Evolutionary conservation across 2,888 invertebrate species (phyloP).

Genomic region (Caenorhabditis sp.): DNA sequence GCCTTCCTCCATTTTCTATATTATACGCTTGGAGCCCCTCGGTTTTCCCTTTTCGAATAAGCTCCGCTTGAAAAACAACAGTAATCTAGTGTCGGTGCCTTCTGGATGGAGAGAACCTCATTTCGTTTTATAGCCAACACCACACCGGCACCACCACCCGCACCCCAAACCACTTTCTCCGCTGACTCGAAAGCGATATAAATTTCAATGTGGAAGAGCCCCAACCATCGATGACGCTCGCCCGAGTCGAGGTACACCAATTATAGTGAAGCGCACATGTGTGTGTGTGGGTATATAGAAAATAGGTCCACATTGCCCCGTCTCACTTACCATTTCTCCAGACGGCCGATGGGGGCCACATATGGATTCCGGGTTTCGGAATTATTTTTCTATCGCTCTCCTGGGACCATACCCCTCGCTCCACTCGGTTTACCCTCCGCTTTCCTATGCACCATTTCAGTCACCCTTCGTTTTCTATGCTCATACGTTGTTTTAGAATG

Average conservation of each 20-base stretch:
- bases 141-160: background rate
- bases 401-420: constrained; percentile 37
- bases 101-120: constrained; percentile 31
- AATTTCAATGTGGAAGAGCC: constrained; percentile 43
- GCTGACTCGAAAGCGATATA: constrained; percentile 41
- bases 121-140: constrained; percentile 28
- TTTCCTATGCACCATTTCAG: constrained; percentile 21
- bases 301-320: constrained; percentile 33
- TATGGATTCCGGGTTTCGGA: constrained; percentile 53
- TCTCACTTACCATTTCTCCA: constrained; percentile 15
- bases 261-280: constrained; percentile 64
- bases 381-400: constrained; percentile 60
- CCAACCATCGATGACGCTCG: background rate
- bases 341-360: constrained; percentile 44
- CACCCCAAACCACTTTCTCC: constrained; percentile 2
- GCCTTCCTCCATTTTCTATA: background rate
- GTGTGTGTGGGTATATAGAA: constrained; percentile 32
- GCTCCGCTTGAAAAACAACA: constrained; percentile 20
- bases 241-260: constrained; percentile 59
- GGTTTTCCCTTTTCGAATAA: background rate
- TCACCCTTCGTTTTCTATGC: background rate
- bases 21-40: background rate
- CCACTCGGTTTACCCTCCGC: background rate
- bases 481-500: background rate
- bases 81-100: constrained; percentile 15